Conservation (phyloP, 2,888 invertebrate genomes). For the Boloria selene region DNA sequence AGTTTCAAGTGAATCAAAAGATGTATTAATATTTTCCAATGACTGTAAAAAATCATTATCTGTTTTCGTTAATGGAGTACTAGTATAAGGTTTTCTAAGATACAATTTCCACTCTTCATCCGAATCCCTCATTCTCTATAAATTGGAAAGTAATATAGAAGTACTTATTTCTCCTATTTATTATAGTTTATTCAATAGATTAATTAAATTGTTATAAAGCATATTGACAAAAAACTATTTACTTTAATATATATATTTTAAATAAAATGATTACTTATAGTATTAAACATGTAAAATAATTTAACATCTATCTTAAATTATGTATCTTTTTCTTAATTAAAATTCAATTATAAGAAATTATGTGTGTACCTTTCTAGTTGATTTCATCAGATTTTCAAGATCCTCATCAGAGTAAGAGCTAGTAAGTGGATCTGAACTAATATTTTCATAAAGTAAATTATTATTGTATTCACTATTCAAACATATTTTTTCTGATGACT, state of each 20-base stretch:
- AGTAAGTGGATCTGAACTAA: constrained; percentile 42
- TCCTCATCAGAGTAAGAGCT: constrained; percentile 43
- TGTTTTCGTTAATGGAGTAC: not conserved
- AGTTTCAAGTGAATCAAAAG: constrained; percentile 23
- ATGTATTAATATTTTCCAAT: constrained; percentile 1
- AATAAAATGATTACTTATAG: too few species aligned
- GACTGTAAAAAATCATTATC: not conserved
- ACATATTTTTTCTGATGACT: not conserved
- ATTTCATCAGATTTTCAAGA: constrained; percentile 51
- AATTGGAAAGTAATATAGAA: constrained; percentile 12
- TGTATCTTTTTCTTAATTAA: too few species aligned
- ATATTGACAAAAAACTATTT: not conserved
- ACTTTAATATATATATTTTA: too few species aligned
- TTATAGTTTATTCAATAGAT: too few species aligned
- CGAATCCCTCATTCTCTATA: constrained; percentile 27
- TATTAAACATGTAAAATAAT: too few species aligned
- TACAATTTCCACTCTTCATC: constrained; percentile 16
- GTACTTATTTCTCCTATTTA: not conserved
- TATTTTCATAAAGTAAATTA: constrained; percentile 43
- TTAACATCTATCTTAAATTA: too few species aligned
- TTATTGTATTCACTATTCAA: not conserved
- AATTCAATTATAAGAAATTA: too few species aligned
- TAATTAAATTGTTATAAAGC: not conserved
- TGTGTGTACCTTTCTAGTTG: constrained; percentile 49
- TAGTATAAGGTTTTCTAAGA: not conserved